Evolutionary conservation across 2,888 invertebrate species (phyloP), one percentile per base, ranked within the genome.

Genomic region (Pantelozetes paolii): DNA sequence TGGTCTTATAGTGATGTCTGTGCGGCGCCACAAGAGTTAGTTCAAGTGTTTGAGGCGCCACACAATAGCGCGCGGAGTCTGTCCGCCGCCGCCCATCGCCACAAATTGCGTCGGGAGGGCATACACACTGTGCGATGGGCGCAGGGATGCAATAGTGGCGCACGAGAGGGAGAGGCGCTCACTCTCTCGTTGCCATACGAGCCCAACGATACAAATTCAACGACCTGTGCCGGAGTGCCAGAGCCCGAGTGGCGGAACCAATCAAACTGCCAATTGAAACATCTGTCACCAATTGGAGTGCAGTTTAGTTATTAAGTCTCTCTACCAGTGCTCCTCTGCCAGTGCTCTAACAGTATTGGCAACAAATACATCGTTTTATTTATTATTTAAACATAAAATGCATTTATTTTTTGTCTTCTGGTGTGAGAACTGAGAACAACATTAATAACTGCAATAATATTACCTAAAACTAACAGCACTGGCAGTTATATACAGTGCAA

Each of bases 91-190:
- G 59, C 59, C 59, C 59, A 59, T 59, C 59, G 13, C 59, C 59
- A 59, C 59, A 59, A 59, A 59, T 59, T 59, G 59, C 59, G 59
- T 59, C 59, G 59, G 59, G 59, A 59, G 59, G 59, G 59, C 26
- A 59, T 59, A 30, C 15, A 28, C 26, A 48, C n/a, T n/a, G n/a
- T 59, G 20, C 59, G 59, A 59, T 5, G 18, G 59, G 59, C 59
- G 59, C 59, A 59, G 26, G 59, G 28, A n/a, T n/a, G n/a, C n/a
- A 18, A 28, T 15, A 59, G 59, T 28, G 59, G 59, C 59, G 59
- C 59, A 28, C 59, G 18, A n/a, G n/a, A n/a, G n/a, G n/a, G n/a
- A n/a, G n/a, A n/a, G n/a, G n/a, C n/a, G n/a, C n/a, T n/a, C n/a
- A n/a, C n/a, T n/a, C n/a, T 28, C 59, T 28, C 23, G n/a, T n/a